Evolutionary conservation across 2,888 invertebrate genomes (phyloP), one percentile per base, ranked within the genome.

Genomic region (Mythimna albipuncta): DNA sequence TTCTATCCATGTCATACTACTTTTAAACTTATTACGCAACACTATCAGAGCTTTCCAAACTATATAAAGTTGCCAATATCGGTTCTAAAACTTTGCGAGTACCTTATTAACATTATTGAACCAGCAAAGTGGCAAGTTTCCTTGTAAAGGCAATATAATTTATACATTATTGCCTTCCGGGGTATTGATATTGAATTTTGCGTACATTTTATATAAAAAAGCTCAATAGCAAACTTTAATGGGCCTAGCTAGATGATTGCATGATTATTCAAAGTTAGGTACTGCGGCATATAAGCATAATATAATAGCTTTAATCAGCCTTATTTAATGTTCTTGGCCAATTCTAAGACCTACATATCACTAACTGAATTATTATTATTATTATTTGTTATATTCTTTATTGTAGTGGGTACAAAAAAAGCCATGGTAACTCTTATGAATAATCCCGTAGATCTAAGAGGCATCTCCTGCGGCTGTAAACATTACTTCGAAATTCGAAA

Each of bases 61-160:
- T 62, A 7, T 19, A 64, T 58, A 35, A 59, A 82, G 58, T 78
- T 55, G 21, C n/a, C 35, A 5, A 47, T 71, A 83, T 78, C 72
- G 63, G 50, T 64, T 52, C 54, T 58, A 13, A 19, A 83, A 79
- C 52, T 83, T 79, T 10, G 19, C 38, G 32, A 44, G 16, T 58
- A 44, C 41, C 74, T 79, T 58, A 69, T 79, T 83, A 79, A 59
- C 74, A 63, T 68, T 59, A 66, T 79, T 62, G 83, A 72, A 38
- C 74, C 11, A 6, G 66, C 11, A 41, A 58, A 83, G 81, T 65
- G 65, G 35, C 59, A 73, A 79, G 84, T 83, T 83, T n/a, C 47
- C 41, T 9, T 82, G 79, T 41, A 59, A 52, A 57, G 21, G 32
- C 54, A 64, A 57, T 65, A 11, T 62, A 59, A 65, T 73, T 73